Base-by-base conservation (phyloP, 1,140 invertebrate species). In the Drosophila kanapiae region DNA sequence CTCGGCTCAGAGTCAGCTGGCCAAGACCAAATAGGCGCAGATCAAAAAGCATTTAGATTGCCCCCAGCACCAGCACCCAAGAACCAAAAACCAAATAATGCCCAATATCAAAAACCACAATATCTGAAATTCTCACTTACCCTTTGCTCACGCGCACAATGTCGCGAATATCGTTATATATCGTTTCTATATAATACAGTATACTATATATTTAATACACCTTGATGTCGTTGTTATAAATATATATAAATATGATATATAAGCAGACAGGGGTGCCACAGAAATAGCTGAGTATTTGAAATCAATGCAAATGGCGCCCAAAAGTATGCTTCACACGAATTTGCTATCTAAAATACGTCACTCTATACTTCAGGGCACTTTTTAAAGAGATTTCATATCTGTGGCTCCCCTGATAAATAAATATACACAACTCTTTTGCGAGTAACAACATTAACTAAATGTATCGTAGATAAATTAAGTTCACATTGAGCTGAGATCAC, bases 1-100 rank as follows among this genome's bases (percentile, higher is more conserved):
- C 96, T 96, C 96, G 94, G 94, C 96, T 94, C 92, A 93, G 75
- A 93, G 90, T 91, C 92, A 93, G 76, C 91, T 93, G 54, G 86
- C 90, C 60, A 93, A 93, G 61, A 88, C 75, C 80, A 91, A 93
- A 86, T 91, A 92, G 67, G 54, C 59, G 49, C 59, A 75, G 57
- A 75, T 62, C 71, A 61, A 42, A 56, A 75, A 75, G 71, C 71
- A 75, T 75, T 75, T 75, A 69, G 78, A 69, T 76, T 70, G 68
- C 65, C 49, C 49, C 57, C 31, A 60, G 62, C 59, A 56, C 72
- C 63, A 75, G 74, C 61, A 47, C 63, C 58, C 31, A 33, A 45
- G 63, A 54, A 59, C 9, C 11, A 16, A 58, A 67, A 35, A 35
- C 9, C 16, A 0, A 54, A 16, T 6, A 54, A 10, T 23, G 31